Evolutionary conservation across 2,113 vertebrate species (phyloP).

Genomic region (Pionites leucogaster): DNA sequence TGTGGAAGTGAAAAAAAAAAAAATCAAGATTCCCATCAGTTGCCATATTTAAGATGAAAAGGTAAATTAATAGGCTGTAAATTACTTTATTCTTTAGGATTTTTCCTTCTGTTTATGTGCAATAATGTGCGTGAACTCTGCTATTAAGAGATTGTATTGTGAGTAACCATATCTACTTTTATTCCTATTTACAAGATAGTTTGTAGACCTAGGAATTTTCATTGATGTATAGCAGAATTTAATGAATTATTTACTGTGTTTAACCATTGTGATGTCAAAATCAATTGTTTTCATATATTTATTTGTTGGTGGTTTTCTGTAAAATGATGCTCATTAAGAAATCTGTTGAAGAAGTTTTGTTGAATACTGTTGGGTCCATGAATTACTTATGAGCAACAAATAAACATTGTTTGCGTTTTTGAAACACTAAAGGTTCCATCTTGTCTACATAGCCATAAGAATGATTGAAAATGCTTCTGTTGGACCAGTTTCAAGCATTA

Average conservation of each 20-base stretch:
- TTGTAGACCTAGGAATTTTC: slow-evolving; percentile 75
- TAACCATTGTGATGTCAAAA: slow-evolving; percentile 78
- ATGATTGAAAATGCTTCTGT: neutral
- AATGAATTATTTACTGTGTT: slow-evolving; percentile 79
- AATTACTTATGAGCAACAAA: slow-evolving; percentile 56
- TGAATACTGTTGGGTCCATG: slow-evolving; percentile 61
- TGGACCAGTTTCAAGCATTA: neutral
- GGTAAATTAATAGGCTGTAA: slow-evolving; percentile 70
- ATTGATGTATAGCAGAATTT: slow-evolving; percentile 81
- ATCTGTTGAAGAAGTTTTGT: slow-evolving; percentile 60
- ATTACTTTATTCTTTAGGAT: slow-evolving; percentile 66
- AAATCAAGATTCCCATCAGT: slow-evolving; percentile 46
- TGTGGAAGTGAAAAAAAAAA: slow-evolving; percentile 19
- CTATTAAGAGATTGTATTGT: slow-evolving; percentile 76
- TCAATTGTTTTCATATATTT: slow-evolving; percentile 66
- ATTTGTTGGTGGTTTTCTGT: slow-evolving; percentile 66
- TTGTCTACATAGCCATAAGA: neutral
- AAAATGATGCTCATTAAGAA: slow-evolving; percentile 65
- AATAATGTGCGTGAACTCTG: slow-evolving; percentile 75
- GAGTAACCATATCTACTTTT: slow-evolving; percentile 72
- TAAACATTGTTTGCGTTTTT: slow-evolving; percentile 64
- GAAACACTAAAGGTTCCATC: slow-evolving; percentile 21
- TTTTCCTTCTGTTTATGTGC: slow-evolving; percentile 75
- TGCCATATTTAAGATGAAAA: slow-evolving; percentile 71
- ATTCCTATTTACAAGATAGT: slow-evolving; percentile 76